phyloP scores from a whole-genome alignment of 2,888 invertebrate species.

The Noctua comes region DNA sequence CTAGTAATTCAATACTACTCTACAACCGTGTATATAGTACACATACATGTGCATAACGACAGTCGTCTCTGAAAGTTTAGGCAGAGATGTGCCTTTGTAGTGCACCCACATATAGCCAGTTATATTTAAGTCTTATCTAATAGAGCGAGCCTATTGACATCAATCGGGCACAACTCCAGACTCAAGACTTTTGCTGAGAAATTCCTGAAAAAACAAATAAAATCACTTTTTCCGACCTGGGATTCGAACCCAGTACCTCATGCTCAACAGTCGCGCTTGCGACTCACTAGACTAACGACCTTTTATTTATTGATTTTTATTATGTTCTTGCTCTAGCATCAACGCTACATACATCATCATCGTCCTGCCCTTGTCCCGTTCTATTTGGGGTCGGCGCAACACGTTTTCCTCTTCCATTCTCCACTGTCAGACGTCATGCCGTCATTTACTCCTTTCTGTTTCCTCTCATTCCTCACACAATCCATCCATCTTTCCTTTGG shows the following conservation, averaged over 20 bases:
- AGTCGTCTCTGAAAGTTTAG: background rate
- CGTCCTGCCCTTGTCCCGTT: too few relatives aligned
- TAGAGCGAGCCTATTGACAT: background rate
- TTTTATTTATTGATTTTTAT: too few relatives aligned
- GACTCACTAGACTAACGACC: too few relatives aligned
- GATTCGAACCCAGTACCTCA: background rate
- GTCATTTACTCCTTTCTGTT: too few relatives aligned
- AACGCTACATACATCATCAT: too few relatives aligned
- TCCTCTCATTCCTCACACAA: too few relatives aligned
- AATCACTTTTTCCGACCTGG: background rate
- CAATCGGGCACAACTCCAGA: background rate
- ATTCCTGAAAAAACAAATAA: background rate
- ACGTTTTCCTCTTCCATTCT: too few relatives aligned
- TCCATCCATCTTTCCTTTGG: too few relatives aligned
- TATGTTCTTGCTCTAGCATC: too few relatives aligned
- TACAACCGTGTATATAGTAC: background rate
- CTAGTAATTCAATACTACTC: constrained; percentile 40
- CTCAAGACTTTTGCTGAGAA: background rate
- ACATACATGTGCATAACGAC: background rate
- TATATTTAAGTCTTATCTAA: background rate
- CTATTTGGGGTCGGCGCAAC: too few relatives aligned
- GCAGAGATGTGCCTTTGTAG: background rate
- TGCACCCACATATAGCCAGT: background rate
- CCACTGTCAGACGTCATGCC: too few relatives aligned
- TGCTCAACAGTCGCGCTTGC: too few relatives aligned